Base-by-base conservation (phyloP, 1,140 invertebrate genomes). In the Aphidius ervi region DNA sequence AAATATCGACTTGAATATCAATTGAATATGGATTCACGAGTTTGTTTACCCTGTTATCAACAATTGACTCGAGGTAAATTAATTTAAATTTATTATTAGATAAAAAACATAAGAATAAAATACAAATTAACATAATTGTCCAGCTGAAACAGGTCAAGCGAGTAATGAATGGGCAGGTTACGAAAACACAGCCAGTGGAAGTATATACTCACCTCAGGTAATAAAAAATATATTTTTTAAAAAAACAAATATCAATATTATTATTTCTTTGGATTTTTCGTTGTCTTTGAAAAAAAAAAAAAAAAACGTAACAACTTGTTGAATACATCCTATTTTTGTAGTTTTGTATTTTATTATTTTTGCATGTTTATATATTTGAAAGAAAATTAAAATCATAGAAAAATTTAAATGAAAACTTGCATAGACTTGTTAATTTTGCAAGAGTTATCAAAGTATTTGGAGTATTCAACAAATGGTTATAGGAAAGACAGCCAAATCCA, bases 1-100 rank as follows among this genome's bases (percentile, higher is more conserved):
- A 88, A 87, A 74, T 86, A 86, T 60, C 83, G 82, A 61, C 79
- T 95, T 56, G 84, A 87, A 60, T 94, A 93, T 74, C 82, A 93
- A 75, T 85, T 85, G 23, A 84, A 79, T 59, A 75, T 81, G 5
- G 82, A 85, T 65, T 82, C 79, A 5, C 75, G 85, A 4, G 85
- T 87, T n/a, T 87, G 86, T 61, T 77, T 80, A 39, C 81, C 82
- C 20, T 87, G 86, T 67, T 80, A 83, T 72, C 80, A 84, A 47
- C 75, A 84, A 53, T 74, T 87, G 9, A 79, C 71, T 4, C 81
- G 82, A 73, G 79, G 82, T 77, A 74, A 67, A 7, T 31, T 41
- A 50, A 39, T 16, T 48, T 6, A 10, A 52, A 52, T 31, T 16
- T 16, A 16, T 16, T 31, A 31, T 31, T 7, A 47, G 7, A 4